phyloP scores from a whole-genome alignment of 2,797 vertebrate genomes.

The Pseudocheirus occidentalis region DNA sequence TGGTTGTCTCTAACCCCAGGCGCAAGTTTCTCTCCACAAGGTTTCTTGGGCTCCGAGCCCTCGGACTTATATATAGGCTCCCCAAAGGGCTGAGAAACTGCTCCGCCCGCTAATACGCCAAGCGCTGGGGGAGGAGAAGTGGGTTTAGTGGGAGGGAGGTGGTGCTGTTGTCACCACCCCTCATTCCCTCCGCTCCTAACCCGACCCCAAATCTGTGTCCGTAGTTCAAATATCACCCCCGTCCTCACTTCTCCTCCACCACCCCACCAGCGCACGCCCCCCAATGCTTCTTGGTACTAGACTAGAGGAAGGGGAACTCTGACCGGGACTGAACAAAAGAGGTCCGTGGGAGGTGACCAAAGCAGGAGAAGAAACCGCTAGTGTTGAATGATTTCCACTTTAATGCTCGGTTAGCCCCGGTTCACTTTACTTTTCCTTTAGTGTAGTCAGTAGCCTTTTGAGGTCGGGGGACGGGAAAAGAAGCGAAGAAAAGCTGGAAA shows the following conservation, averaged over 20 bases:
- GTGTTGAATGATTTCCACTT: neutral
- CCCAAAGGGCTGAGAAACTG: neutral
- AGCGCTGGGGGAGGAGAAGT: neutral
- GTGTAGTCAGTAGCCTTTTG: neutral
- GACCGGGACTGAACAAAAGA: neutral
- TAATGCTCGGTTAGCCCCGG: neutral
- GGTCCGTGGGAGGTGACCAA: neutral
- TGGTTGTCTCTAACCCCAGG: neutral
- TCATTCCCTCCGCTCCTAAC: neutral
- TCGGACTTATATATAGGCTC: neutral
- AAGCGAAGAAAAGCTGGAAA: neutral
- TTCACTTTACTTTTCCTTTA: neutral
- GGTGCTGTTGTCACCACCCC: neutral
- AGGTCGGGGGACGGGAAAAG: neutral
- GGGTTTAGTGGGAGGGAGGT: neutral
- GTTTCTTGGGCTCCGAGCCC: neutral
- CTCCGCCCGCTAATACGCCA: constrained; percentile 44
- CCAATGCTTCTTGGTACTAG: neutral
- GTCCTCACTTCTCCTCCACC: neutral
- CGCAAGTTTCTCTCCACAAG: neutral
- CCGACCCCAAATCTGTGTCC: neutral
- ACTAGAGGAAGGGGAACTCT: neutral
- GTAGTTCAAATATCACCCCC: neutral
- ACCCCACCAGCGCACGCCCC: neutral
- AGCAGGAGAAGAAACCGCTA: neutral